Percentiles rank a stretch among this genome's conserved stretches.
These are phyloP conservation scores for Mormyrus lacerda DNA, from an alignment of 2,113 vertebrate genomes.

Conservation along the genomic window DNA sequence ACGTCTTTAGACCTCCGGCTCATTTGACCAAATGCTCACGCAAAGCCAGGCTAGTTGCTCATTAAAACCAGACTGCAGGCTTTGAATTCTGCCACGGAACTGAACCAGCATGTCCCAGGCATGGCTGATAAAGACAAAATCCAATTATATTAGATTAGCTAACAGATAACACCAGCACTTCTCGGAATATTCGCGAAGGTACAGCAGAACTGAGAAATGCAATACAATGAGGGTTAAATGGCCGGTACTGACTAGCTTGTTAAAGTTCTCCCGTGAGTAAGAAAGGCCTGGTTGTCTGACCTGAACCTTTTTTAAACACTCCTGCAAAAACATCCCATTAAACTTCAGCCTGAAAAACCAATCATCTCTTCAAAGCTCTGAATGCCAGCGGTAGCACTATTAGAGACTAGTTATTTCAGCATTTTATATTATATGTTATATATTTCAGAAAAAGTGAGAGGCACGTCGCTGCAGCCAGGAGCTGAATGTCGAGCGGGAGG, in stretches of 20 bases:
- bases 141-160: not conserved
- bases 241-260: not conserved
- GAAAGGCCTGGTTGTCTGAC: not conserved
- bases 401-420: not conserved
- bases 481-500: no score
- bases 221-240: not conserved
- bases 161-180: not conserved
- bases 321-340: not conserved
- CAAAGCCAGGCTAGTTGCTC: not conserved
- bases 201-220: not conserved
- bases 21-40: not conserved
- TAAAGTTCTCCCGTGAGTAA: not conserved
- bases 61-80: not conserved
- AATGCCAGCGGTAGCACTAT: not conserved
- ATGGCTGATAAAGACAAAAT: not conserved
- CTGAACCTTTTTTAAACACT: not conserved
- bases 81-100: not conserved
- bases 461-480: no score
- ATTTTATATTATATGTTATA: no score
- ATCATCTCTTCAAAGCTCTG: not conserved
- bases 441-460: not conserved
- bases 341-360: not conserved
- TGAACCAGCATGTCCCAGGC: not conserved
- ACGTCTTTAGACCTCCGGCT: not conserved
- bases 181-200: not conserved